phyloP scores from a whole-genome alignment of 2,797 vertebrate genomes.

The Orestias chungarensis region DNA sequence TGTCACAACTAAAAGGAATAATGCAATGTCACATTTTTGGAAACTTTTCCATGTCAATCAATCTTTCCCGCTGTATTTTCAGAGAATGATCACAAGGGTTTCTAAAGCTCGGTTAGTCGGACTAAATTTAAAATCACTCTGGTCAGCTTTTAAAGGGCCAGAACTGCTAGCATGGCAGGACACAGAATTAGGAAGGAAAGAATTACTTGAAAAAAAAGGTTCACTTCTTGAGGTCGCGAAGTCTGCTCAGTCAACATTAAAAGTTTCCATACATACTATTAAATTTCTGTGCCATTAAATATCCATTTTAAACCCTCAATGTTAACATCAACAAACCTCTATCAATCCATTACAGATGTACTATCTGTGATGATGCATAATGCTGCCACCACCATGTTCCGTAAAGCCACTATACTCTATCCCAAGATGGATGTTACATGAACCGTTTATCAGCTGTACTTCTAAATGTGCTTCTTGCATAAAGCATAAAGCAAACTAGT shows the following conservation, averaged over 20 bases:
- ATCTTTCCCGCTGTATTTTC: slow-evolving; percentile 15
- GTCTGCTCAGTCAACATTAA: slow-evolving; percentile 61
- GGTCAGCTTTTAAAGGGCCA: slow-evolving; percentile 43
- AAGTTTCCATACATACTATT: slow-evolving; percentile 21
- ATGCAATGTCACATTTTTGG: slow-evolving; percentile 11
- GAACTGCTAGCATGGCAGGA: slow-evolving; percentile 50
- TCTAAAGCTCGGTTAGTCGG: slow-evolving; percentile 53
- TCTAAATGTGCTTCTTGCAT: not conserved
- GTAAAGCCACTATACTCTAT: not conserved
- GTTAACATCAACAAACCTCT: not conserved
- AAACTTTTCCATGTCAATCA: not conserved
- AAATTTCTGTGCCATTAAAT: not conserved
- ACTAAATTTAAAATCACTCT: slow-evolving; percentile 52
- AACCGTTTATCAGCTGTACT: not conserved
- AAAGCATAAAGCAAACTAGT: too few relatives aligned
- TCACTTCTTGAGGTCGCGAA: slow-evolving; percentile 68
- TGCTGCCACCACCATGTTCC: not conserved
- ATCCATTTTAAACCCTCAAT: not conserved
- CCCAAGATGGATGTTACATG: not conserved
- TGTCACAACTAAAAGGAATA: not conserved
- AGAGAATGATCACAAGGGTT: slow-evolving; percentile 23
- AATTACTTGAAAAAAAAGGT: slow-evolving; percentile 24
- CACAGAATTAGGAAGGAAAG: too few relatives aligned
- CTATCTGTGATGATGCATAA: not conserved
- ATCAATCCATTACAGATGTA: not conserved